phyloP scores from a whole-genome alignment of 1,140 invertebrate species.

The Drosophila tsacasi region DNA sequence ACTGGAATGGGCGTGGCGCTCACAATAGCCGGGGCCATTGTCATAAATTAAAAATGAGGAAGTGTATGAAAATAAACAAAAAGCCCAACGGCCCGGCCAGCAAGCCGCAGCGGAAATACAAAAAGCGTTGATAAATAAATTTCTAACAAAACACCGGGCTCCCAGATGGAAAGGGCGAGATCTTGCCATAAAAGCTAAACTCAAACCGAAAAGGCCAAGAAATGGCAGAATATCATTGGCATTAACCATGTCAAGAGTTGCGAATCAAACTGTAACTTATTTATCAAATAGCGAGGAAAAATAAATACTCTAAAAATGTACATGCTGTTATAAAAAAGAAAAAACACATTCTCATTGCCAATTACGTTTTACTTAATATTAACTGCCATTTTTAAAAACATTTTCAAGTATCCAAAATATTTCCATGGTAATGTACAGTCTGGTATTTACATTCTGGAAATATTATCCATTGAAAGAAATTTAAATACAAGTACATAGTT shows the following conservation, averaged over 20 bases:
- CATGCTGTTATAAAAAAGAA: neutral
- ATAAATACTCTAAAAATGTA: neutral
- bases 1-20: constrained; percentile 44
- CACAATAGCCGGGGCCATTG: constrained; percentile 76
- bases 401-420: neutral
- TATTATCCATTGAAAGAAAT: too few relatives aligned
- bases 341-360: too few relatives aligned
- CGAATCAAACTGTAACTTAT: neutral
- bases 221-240: neutral
- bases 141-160: constrained; percentile 49
- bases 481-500: neutral
- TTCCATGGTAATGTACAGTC: neutral
- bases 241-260: constrained; percentile 7
- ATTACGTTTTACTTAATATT: too few relatives aligned
- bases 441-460: neutral
- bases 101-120: constrained; percentile 67
- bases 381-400: neutral
- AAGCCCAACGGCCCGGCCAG: constrained; percentile 63
- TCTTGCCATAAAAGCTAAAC: constrained; percentile 32
- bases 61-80: constrained; percentile 82
- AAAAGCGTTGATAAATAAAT: constrained; percentile 83
- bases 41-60: constrained; percentile 85
- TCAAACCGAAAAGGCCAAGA: constrained; percentile 11
- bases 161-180: constrained; percentile 5
- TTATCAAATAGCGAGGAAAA: neutral